Conservation (phyloP, 2,113 vertebrate species). For the Neofelis nebulosa region DNA sequence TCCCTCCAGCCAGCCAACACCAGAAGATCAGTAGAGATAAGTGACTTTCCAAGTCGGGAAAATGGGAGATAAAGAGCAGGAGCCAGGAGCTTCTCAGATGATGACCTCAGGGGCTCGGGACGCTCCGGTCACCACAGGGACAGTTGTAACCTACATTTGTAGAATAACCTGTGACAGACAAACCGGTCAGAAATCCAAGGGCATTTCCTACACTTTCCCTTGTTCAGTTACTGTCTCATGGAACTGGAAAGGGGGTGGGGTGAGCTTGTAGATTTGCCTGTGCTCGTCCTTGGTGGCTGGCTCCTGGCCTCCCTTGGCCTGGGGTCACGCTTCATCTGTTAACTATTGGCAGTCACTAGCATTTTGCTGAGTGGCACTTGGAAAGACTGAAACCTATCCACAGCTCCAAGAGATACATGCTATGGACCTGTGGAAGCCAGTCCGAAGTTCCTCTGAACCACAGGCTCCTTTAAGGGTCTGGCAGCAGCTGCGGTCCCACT, state of each 20-base stretch:
- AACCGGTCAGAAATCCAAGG: not conserved
- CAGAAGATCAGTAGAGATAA: slow-evolving; percentile 2
- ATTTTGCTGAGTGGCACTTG: not conserved
- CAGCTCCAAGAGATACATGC: too few species aligned
- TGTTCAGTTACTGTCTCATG: rapidly evolving
- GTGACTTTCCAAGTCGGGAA: not conserved
- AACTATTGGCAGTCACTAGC: not conserved
- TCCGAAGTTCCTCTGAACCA: not conserved
- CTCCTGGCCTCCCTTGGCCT: not conserved
- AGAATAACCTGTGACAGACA: rapidly evolving
- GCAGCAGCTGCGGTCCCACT: not conserved
- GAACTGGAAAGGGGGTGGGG: not conserved
- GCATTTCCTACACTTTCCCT: not conserved
- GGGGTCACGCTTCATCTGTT: not conserved
- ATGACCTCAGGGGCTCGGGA: not conserved
- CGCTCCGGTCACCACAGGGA: not conserved
- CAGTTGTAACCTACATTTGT: not conserved
- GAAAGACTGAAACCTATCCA: not conserved
- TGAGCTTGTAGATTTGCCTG: too few species aligned
- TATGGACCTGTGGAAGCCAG: rapidly evolving
- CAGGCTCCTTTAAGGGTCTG: not conserved
- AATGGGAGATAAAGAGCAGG: not conserved
- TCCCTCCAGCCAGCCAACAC: slow-evolving; percentile 31
- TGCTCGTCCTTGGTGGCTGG: not conserved
- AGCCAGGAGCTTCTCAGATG: not conserved